Conservation (phyloP, 2,797 vertebrate genomes). For the Lindbergichthys nudifrons region DNA sequence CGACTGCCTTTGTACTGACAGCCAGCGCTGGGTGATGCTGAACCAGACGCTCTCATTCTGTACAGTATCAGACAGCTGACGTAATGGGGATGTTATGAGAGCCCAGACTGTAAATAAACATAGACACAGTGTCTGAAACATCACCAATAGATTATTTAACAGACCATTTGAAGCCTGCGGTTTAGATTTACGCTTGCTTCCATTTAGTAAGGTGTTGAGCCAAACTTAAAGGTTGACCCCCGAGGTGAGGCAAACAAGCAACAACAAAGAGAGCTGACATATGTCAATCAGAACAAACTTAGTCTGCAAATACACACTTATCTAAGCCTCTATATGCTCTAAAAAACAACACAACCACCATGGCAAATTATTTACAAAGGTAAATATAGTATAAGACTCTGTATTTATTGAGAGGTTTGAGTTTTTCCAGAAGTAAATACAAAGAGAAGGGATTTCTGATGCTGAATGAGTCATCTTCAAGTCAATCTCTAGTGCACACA, state of each 20-base stretch:
- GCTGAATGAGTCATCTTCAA: not conserved
- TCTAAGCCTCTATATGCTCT: not conserved
- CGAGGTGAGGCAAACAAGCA: not conserved
- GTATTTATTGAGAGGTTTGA: not conserved
- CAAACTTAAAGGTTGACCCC: constrained; percentile 5
- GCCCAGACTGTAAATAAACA: constrained; percentile 39
- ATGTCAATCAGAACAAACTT: constrained; percentile 14
- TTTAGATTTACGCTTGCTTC: constrained; percentile 6
- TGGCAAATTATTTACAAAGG: not conserved
- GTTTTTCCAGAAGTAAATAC: not conserved
- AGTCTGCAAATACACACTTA: not conserved
- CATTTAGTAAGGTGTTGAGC: constrained; percentile 5
- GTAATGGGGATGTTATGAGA: constrained; percentile 39
- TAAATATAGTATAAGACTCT: not conserved
- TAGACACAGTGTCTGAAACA: constrained; percentile 27
- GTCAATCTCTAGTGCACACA: too few species aligned
- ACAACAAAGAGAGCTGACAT: not conserved
- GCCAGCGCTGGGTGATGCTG: constrained; percentile 61
- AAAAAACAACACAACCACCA: not conserved
- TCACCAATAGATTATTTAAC: constrained; percentile 20
- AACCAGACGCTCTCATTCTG: constrained; percentile 52
- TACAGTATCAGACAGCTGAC: constrained; percentile 60
- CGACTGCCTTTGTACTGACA: constrained; percentile 68
- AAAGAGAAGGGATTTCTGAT: not conserved
- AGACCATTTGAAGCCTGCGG: constrained; percentile 19